Evolutionary conservation across 2,888 invertebrate species (phyloP).

Genomic region (Steinernema hermaphroditum): DNA sequence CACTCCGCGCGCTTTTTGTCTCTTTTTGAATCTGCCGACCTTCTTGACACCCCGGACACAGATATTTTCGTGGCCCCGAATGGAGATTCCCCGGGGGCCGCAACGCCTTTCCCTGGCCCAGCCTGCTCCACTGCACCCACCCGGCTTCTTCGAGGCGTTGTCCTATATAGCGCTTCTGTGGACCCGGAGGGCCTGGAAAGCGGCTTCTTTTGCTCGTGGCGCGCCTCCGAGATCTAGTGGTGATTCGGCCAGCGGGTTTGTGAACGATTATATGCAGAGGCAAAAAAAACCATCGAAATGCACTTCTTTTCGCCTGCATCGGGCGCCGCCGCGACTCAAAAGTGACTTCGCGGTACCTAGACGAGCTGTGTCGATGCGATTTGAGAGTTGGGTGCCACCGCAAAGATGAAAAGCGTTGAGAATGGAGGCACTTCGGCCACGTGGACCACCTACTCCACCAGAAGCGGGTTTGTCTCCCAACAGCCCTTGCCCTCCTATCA

Average conservation of each 20-base stretch:
- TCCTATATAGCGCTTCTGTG: too few relatives aligned
- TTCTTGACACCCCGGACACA: not conserved
- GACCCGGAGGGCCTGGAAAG: too few relatives aligned
- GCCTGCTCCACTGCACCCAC: not conserved
- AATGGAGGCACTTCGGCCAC: conserved; percentile 5
- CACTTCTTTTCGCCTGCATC: not conserved
- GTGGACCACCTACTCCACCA: conserved; percentile 7
- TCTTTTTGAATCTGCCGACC: not conserved
- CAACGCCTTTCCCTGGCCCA: not conserved
- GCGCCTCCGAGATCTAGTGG: too few relatives aligned
- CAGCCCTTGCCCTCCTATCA: not conserved
- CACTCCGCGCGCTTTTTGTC: not conserved
- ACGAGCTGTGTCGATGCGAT: not conserved
- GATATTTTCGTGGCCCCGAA: not conserved
- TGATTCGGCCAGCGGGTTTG: too few relatives aligned
- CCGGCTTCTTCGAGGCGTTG: too few relatives aligned
- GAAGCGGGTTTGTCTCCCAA: not conserved
- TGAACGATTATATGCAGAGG: not conserved
- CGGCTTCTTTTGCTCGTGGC: too few relatives aligned
- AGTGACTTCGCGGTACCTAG: not conserved
- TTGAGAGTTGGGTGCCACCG: not conserved
- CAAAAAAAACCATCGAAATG: not conserved
- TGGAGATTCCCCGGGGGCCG: not conserved
- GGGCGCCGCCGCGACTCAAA: not conserved
- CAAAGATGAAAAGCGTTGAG: conserved; percentile 6